Evolutionary conservation across 2,797 vertebrate genomes (phyloP).

Genomic region (Sarcoramphus papa): DNA sequence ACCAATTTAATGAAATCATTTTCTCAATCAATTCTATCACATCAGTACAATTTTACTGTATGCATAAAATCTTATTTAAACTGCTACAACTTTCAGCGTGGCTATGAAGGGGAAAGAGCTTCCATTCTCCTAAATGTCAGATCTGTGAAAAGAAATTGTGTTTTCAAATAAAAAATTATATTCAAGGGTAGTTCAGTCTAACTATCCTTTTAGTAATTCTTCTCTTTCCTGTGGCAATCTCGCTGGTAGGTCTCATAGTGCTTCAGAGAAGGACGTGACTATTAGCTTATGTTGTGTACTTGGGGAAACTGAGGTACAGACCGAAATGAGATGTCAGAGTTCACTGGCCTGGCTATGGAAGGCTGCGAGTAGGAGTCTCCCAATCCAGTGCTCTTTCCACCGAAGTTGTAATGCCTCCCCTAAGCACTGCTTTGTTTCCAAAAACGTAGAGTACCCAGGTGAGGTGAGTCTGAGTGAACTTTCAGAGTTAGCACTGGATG

Average conservation of each 20-base stretch:
- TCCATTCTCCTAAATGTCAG: background rate
- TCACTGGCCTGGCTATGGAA: background rate
- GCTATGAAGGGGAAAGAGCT: background rate
- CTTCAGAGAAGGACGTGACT: background rate
- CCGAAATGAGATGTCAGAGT: background rate
- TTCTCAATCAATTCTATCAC: background rate
- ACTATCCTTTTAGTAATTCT: background rate
- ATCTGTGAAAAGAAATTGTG: background rate
- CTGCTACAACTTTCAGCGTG: background rate
- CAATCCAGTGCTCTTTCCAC: background rate
- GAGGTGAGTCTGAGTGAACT: background rate
- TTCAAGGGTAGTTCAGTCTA: background rate
- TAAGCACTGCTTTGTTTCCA: background rate
- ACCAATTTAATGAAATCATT: background rate
- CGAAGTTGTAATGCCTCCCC: background rate
- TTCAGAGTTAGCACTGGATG: background rate
- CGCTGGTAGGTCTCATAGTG: accelerated
- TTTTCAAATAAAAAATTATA: background rate
- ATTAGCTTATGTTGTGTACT: background rate
- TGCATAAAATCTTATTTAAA: background rate
- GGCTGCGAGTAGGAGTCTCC: background rate
- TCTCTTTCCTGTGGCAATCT: background rate
- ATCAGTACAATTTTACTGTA: background rate
- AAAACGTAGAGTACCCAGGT: background rate
- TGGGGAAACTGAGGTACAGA: background rate